Evolutionary conservation across 2,797 vertebrate genomes (phyloP), one percentile per base, ranked within the genome.

Genomic region (Poecile montanus): DNA sequence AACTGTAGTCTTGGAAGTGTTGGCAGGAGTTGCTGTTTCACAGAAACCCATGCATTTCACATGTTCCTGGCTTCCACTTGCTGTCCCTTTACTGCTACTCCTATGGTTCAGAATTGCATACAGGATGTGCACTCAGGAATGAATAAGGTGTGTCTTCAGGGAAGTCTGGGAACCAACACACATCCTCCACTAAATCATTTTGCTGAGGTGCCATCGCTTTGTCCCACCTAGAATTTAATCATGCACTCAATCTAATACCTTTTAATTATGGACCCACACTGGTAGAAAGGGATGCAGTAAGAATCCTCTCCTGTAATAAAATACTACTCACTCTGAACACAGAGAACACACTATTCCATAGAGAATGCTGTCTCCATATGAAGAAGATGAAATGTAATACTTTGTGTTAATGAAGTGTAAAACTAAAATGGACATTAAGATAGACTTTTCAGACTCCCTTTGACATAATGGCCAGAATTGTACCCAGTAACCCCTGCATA

Each of bases 191-290:
- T 77, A 84, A 94, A 86, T 62, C 36, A 45, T 73, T 80, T 91
- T 36, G 17, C 66, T 93, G 68, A 92, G 78, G 13, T 89, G 71
- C 57, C 61, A 63, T 56, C 13, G 8, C 25, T 85, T 85, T 61
- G 54, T 36, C 66, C 45, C 73, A 57, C 63, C 27, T 71, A 51
- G 70, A 80, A 71, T 87, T 93, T 78, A 90, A 16, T 74, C 20
- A 34, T 75, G 61, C 73, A 54, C 26, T 47, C 70, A 76, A 89
- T 62, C 36, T 45, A n/a, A 27, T 61, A 62, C 3, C 3, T 87
- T 96, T 93, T 90, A 79, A 75, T 94, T 95, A 94, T 61, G 80
- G 36, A 93, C 89, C 91, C 71, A 83, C 70, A 26, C 29, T 27
- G 87, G 23, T n/a, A 76, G 56, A 94, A 96, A 89, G 25, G 11